These are phyloP conservation scores for Otus scops DNA, from an alignment of 2,797 vertebrate species.

Conservation along the genomic window DNA sequence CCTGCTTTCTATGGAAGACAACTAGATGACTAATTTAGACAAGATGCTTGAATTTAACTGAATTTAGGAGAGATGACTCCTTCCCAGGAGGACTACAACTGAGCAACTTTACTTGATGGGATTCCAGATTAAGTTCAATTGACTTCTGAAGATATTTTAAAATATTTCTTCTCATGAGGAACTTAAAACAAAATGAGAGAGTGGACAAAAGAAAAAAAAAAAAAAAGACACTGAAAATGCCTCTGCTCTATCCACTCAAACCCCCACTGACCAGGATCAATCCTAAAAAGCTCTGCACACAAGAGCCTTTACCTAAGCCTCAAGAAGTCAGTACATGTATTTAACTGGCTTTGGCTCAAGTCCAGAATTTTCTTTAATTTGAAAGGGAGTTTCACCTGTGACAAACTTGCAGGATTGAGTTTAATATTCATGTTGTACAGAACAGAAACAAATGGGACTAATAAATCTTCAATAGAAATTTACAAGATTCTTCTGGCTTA, in stretches of 20 bases:
- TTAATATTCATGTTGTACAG: slow-evolving; percentile 44
- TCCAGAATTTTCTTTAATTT: not conserved
- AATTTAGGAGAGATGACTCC: not conserved
- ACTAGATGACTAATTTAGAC: not conserved
- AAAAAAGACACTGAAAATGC: not conserved
- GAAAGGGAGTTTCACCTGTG: not conserved
- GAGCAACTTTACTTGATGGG: not conserved
- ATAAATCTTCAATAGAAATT: slow-evolving; percentile 81
- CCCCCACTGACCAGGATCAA: not conserved
- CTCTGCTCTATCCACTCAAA: not conserved
- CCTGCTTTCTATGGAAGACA: not conserved
- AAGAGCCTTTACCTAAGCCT: not conserved
- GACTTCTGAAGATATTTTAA: not conserved
- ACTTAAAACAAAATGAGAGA: not conserved
- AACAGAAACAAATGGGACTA: slow-evolving; percentile 83
- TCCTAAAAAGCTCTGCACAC: not conserved
- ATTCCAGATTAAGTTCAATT: not conserved
- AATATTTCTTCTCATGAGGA: not conserved
- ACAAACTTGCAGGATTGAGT: not conserved
- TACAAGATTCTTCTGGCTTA: slow-evolving; percentile 77
- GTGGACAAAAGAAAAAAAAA: not conserved
- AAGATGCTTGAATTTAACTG: not conserved
- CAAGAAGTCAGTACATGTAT: not conserved
- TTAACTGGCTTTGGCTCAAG: not conserved
- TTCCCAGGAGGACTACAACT: not conserved